Evolutionary conservation across 2,797 vertebrate species (phyloP), one percentile per base, ranked within the genome.

Genomic region (Galago senegalensis): DNA sequence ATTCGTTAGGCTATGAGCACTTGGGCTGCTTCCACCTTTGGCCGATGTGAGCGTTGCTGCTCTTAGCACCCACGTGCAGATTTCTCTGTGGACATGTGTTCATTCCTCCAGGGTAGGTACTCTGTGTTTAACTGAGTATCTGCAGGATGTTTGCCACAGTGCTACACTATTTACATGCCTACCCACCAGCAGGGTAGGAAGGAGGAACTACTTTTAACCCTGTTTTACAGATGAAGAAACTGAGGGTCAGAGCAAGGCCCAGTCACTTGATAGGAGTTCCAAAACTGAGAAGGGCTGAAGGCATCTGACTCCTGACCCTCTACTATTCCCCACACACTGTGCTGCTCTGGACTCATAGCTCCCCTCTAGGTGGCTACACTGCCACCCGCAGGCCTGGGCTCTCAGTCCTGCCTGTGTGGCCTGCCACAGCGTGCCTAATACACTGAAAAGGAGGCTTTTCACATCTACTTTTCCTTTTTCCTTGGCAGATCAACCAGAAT

Each of bases 401-500:
- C 46, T 65, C 18, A 23, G 53, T 63, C 56, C 40, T 23, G n/a
- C 58, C 61, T 10, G 0, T 3, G 10, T 49, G 60, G 46, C 17
- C 31, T 61, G 4, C 60, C 65, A 53, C 3, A 9, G 40, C 0
- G 0, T 65, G 31, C 40, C 82, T 76, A 29, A n/a, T 16, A 13
- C 67, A 0, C 84, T 43, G 58, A 93, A 40, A 23, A 18, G 6
- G 34, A 58, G 40, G 56, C 46, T 67, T 37, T 27, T 90, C 60
- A 94, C 40, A n/a, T 6, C 21, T 0, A 0, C 43, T 13, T 82
- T 58, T 67, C 31, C 67, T 23, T 67, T n/a, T 90, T 27, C 3
- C 63, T 34, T 10, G 17, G 63, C 91, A 98, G 99, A 99, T 98
- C 97, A 99, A 99, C 98, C 99, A 99, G 98, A 99, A 99, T 27